Conservation (phyloP, 2,113 vertebrate genomes). For the Arenaria interpres region DNA sequence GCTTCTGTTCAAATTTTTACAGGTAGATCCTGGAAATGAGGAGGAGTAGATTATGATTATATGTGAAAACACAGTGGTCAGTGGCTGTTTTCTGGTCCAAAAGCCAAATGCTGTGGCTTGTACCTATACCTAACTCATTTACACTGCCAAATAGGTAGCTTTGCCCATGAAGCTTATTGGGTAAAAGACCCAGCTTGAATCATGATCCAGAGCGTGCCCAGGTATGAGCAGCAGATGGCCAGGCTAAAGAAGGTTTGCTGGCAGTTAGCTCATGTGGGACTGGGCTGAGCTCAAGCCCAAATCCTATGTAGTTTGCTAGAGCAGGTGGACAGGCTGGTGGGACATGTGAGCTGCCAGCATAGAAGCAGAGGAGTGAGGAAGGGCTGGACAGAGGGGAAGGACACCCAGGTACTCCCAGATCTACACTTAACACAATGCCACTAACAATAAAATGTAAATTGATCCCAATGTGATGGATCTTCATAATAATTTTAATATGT, state of each 20-base stretch:
- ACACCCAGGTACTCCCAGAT: fast-evolving
- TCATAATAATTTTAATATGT: background rate
- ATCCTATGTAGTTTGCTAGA: background rate
- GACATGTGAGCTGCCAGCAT: fast-evolving
- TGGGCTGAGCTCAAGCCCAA: background rate
- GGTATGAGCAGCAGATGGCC: background rate
- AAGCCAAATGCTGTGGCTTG: background rate
- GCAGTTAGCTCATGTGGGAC: fast-evolving
- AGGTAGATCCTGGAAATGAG: background rate
- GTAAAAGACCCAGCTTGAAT: background rate
- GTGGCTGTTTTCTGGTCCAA: background rate
- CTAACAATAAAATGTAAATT: background rate
- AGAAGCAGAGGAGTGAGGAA: background rate
- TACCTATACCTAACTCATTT: background rate
- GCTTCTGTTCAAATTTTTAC: background rate
- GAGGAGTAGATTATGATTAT: background rate
- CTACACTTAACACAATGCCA: fast-evolving
- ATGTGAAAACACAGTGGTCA: fast-evolving
- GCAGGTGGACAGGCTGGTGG: background rate
- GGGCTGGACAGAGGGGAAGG: background rate
- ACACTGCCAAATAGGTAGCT: background rate
- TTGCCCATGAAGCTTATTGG: background rate
- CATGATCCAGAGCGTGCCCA: background rate
- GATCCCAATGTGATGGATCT: fast-evolving
- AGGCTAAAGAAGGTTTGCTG: background rate